Percentiles rank a stretch among this genome's conserved stretches.
Conservation (phyloP, 2,113 vertebrate species). For the Zosterops japonicus region DNA sequence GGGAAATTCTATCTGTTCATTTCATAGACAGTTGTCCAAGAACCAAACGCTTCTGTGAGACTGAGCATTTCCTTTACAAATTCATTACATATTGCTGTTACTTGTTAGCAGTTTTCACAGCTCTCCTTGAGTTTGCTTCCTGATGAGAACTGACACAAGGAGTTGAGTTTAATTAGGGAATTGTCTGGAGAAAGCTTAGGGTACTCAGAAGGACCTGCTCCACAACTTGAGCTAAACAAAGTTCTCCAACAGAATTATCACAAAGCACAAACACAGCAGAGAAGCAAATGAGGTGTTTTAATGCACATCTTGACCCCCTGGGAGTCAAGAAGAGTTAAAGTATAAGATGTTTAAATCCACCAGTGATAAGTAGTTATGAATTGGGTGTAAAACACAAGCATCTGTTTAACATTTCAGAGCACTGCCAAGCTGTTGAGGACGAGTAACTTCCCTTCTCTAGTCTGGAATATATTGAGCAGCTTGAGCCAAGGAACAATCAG, state of each 20-base stretch:
- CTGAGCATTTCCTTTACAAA: not conserved
- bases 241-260: not conserved
- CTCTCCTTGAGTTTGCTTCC: not conserved
- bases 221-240: not conserved
- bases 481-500: constrained; percentile 47
- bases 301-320: not conserved
- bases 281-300: not conserved
- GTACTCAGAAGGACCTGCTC: not conserved
- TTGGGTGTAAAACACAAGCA: not conserved
- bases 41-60: not conserved
- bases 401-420: constrained; percentile 5
- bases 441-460: constrained; percentile 3
- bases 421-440: not conserved
- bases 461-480: constrained; percentile 11
- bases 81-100: not conserved
- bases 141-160: not conserved
- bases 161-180: not conserved
- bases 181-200: not conserved
- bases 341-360: not conserved
- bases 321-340: not conserved
- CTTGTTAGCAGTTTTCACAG: not conserved
- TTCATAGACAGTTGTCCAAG: not conserved
- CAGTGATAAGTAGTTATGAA: not conserved
- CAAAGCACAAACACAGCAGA: not conserved
- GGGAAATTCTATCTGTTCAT: not conserved